Conservation (phyloP, 2,888 invertebrate species). For the Venustoraphidia nigricollis region DNA sequence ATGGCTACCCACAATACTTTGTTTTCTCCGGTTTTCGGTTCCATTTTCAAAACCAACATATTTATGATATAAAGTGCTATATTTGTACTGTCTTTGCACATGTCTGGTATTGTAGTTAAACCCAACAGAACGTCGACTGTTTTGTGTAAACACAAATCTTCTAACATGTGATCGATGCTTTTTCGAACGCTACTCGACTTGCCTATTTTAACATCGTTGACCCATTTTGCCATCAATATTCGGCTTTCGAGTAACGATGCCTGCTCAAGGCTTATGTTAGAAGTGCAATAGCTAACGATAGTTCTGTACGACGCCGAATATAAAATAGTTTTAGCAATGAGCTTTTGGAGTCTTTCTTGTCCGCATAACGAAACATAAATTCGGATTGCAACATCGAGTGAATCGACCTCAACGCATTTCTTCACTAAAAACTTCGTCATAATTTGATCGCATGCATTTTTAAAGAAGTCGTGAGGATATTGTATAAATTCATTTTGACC, state of each 20-base stretch:
- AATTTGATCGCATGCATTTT: conserved; percentile 29
- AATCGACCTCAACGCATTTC: conserved; percentile 17
- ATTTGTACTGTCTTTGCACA: conserved; percentile 10
- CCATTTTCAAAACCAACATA: conserved; percentile 21
- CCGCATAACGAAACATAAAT: conserved; percentile 28
- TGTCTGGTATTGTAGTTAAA: conserved; percentile 16
- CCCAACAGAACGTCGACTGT: conserved; percentile 20
- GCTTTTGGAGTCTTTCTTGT: conserved; percentile 24
- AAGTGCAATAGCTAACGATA: conserved; percentile 18
- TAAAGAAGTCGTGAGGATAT: conserved; percentile 21
- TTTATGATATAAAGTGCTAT: conserved; percentile 20
- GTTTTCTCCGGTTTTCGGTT: conserved; percentile 20
- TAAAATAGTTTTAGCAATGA: conserved; percentile 21
- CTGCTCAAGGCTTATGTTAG: conserved; percentile 8
- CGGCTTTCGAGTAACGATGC: conserved; percentile 16
- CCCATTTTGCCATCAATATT: conserved; percentile 19
- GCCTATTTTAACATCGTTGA: conserved; percentile 18
- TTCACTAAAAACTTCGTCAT: conserved; percentile 28
- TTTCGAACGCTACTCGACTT: conserved; percentile 17
- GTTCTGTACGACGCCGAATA: conserved; percentile 18
- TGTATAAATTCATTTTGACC: conserved; percentile 16
- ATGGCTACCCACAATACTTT: conserved; percentile 24
- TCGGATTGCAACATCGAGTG: conserved; percentile 28
- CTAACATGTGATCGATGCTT: conserved; percentile 21
- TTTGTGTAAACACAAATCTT: conserved; percentile 22